Evolutionary conservation across 2,888 invertebrate genomes (phyloP), one percentile per base, ranked within the genome.

Genomic region (Stenotaenia linearis): DNA sequence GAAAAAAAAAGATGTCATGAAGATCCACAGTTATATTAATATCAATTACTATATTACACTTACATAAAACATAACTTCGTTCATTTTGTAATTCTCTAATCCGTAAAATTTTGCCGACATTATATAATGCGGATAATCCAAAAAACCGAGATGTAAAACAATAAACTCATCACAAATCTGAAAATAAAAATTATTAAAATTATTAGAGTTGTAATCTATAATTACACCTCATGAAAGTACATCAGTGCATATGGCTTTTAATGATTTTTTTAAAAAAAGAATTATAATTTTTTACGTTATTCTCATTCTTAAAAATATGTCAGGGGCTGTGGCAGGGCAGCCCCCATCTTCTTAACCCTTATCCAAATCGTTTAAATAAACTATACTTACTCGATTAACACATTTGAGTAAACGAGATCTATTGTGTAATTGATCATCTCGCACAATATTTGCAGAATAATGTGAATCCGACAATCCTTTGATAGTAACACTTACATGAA

Each of bases 101-200:
- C 94, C 96, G 84, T 92, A 91, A 86, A 98, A 94, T 82, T 90
- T 90, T 15, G 97, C 90, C 23, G 92, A 93, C 78, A 97, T 90
- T 78, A 94, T 90, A 86, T 97, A 97, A 86, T 93, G 93, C 0
- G 92, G 91, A 86, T 93, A 97, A 84, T 96, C 94, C 56, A 97
- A 88, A 82, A 92, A 94, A 23, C 96, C 96, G 80, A 98, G 89
- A 87, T 98, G 98, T 77, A 96, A 88, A 0, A 96, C 90, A 82
- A 94, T 92, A 82, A 97, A 91, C 84, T 96, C 95, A 81, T 94
- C 93, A 86, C 98, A 98, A 23, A 89, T 88, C 86, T 93, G 91
- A 83, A 84, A 82, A 78, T 37, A 32, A 61, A 78, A 82, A 82
- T 32, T 10, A 40, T 15, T 21, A 0, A 77, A 35, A 77, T 12